A percentile compares a stretch with the other conserved stretches of the same genome.
Evolutionary conservation across 1,140 invertebrate species (phyloP).

Genomic region (Drosophila kanapiae): DNA sequence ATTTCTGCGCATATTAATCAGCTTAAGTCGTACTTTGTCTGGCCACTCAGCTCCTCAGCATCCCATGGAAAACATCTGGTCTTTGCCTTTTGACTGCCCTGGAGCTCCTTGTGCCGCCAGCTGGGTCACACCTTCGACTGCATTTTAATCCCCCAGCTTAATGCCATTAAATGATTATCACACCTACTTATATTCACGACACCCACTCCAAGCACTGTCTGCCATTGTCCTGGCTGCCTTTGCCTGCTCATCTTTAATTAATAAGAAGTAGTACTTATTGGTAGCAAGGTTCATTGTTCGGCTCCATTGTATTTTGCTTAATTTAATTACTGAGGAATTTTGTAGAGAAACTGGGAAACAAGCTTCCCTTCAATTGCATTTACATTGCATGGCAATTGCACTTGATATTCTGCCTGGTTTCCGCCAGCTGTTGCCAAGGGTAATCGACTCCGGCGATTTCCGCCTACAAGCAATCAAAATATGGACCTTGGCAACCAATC

Average conservation of each 20-base stretch:
- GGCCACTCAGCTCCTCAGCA: conserved; percentile 20
- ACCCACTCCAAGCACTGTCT: conserved; percentile 4
- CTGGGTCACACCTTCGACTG: conserved; percentile 51
- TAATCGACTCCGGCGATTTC: conserved; percentile 15
- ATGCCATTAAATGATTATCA: conserved; percentile 78
- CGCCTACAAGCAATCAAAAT: conserved; percentile 65
- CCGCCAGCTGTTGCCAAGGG: conserved; percentile 42
- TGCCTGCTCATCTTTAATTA: conserved; percentile 57
- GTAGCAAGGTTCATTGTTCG: conserved; percentile 43
- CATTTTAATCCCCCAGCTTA: conserved; percentile 69
- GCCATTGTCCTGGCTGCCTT: conserved; percentile 14
- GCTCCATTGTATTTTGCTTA: conserved; percentile 18
- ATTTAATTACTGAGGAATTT: conserved; percentile 39
- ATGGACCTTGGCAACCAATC: conserved; percentile 14
- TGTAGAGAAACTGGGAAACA: not conserved
- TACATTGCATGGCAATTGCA: conserved; percentile 12
- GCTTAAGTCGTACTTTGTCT: conserved; percentile 57
- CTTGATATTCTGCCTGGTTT: conserved; percentile 2
- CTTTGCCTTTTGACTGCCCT: conserved; percentile 1
- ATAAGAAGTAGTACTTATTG: conserved; percentile 39
- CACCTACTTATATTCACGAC: conserved; percentile 48
- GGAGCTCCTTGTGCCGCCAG: not conserved
- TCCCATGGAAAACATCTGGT: conserved; percentile 31
- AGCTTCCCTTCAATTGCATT: conserved; percentile 7
- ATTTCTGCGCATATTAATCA: conserved; percentile 64